These are phyloP conservation scores for Ceyx melanurus DNA, from an alignment of 2,113 vertebrate species.

Conservation along the genomic window DNA sequence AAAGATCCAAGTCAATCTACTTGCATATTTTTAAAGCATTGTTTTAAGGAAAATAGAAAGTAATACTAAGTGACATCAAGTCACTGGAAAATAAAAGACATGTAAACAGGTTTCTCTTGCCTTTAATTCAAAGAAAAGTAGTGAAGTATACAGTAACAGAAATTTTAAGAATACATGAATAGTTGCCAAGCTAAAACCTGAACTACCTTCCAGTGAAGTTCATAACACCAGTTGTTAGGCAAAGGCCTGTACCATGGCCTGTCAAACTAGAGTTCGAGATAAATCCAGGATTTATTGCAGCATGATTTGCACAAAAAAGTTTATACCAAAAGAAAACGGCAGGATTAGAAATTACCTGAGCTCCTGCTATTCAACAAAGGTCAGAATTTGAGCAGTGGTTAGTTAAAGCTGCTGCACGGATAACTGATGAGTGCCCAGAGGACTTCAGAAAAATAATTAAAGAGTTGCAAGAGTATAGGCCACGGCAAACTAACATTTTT, in stretches of 20 bases:
- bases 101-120: not conserved
- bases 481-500: not conserved
- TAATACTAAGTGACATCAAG: not conserved
- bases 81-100: not conserved
- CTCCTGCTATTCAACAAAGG: not conserved
- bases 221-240: not conserved
- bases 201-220: not conserved
- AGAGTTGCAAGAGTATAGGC: not conserved
- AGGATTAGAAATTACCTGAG: conserved; percentile 11
- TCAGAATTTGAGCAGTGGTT: conserved; percentile 5
- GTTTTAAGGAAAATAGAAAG: not conserved
- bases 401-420: not conserved
- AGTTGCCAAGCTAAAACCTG: not conserved
- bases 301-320: not conserved
- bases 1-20: not conserved
- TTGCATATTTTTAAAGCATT: not conserved
- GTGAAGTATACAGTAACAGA: not conserved
- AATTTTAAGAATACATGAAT: not conserved
- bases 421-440: not conserved
- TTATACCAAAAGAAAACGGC: not conserved
- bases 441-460: conserved; percentile 9
- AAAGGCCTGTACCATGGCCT: not conserved
- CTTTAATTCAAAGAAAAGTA: not conserved
- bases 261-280: not conserved
- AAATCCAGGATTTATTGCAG: not conserved